Evolutionary conservation across 2,797 vertebrate genomes (phyloP).

Genomic region (Lepus oiostolus): DNA sequence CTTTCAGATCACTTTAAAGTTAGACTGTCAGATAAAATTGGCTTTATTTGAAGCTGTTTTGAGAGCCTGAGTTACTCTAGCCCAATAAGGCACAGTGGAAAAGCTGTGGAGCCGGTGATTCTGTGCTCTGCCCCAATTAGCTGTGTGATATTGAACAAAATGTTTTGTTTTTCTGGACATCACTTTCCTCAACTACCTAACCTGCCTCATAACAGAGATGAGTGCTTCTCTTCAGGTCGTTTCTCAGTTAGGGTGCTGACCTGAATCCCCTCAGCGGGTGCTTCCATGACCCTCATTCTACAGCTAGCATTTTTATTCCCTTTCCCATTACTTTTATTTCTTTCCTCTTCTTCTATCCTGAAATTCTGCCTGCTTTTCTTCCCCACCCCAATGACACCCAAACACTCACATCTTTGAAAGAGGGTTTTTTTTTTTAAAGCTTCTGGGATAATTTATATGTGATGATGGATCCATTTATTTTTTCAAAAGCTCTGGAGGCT

Average conservation of each 20-base stretch:
- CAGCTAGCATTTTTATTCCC: background rate
- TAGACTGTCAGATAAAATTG: background rate
- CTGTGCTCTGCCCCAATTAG: background rate
- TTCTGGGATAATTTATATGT: background rate
- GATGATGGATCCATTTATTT: slow-evolving; percentile 67
- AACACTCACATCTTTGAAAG: slow-evolving; percentile 27
- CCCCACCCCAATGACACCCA: no score
- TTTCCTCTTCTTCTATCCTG: background rate
- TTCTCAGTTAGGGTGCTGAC: background rate
- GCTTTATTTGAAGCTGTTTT: background rate
- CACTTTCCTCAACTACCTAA: background rate
- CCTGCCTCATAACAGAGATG: background rate
- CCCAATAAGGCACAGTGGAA: background rate
- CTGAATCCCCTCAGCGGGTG: background rate
- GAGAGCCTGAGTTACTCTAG: background rate
- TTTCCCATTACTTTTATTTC: background rate
- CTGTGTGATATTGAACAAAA: slow-evolving; percentile 5
- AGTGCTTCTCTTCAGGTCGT: background rate
- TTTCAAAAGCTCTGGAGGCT: slow-evolving; percentile 74
- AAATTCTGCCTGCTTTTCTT: background rate
- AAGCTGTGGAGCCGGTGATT: slow-evolving; percentile 33
- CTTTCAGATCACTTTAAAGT: slow-evolving; percentile 28
- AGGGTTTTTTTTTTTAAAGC: background rate
- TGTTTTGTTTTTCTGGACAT: slow-evolving; percentile 13
- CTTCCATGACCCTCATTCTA: background rate